Evolutionary conservation across 2,797 vertebrate species (phyloP), one percentile per base, ranked within the genome.

Genomic region (Acipenser oxyrinchus): DNA sequence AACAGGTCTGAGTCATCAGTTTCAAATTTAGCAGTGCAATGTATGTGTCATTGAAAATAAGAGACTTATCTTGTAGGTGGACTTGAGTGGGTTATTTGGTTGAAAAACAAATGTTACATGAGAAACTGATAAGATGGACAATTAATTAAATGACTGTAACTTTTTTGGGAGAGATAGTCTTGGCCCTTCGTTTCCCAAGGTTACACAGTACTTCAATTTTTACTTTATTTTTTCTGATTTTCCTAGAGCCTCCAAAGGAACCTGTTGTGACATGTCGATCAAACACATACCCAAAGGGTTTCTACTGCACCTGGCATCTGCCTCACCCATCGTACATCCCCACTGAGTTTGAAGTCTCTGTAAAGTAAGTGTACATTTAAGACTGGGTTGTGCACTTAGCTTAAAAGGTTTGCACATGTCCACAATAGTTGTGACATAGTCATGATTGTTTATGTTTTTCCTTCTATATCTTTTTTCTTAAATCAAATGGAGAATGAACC

Each of bases 231-330:
- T 69, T 2, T 63, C 57, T 66, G 48, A 66, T 64, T 66, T 6
- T 53, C 70, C 59, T 72, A 98, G 95, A 81, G 50, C 87, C 93
- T 0, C 96, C 96, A 0, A 86, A 82, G 74, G 93, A 95, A 72
- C 94, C 94, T 0, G 73, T 86, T 50, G 84, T 99, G 84, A 92
- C 89, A 73, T 99, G 96, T 76, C 88, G 96, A 37, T 99, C 96
- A 81, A 98, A 98, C 87, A 94, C 94, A 60, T 99, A 99, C 73
- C 96, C 96, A 0, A 95, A 94, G 71, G 93, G 95, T 69, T 99
- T 99, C 91, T 99, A 98, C 89, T 99, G 96, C 90, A 97, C 87
- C 79, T 99, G 96, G 96, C 94, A 98, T 73, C 89, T 95, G 71
- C 84, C 82, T 23, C 84, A 87, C 68, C 86, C 91, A 0, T 96